Evolutionary conservation across 2,113 vertebrate species (phyloP).

Genomic region (Epinephelus moara): DNA sequence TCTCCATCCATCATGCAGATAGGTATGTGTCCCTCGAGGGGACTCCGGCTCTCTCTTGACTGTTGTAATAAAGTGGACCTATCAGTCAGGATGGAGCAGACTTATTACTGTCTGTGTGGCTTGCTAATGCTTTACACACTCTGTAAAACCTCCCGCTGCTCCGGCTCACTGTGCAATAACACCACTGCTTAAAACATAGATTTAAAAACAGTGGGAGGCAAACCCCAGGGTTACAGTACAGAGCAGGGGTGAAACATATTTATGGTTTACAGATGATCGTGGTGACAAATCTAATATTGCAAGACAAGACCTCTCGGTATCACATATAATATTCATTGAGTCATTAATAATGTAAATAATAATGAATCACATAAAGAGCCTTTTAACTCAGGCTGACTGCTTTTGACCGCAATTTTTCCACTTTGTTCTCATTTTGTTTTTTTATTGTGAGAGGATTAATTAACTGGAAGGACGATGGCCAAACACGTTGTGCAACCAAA

Average conservation of each 20-base stretch:
- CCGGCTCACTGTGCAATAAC: constrained; percentile 54
- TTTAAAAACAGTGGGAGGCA: constrained; percentile 50
- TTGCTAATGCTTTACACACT: constrained; percentile 61
- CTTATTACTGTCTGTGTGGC: constrained; percentile 79
- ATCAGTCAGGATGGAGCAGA: constrained; percentile 77
- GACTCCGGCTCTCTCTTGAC: constrained; percentile 61
- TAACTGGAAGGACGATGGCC: constrained; percentile 42
- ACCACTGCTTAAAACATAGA: constrained; percentile 30
- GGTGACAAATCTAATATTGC: constrained; percentile 3
- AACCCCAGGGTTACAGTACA: constrained; percentile 19
- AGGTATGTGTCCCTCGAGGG: constrained; percentile 81
- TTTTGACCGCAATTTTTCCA: neutral
- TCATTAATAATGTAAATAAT: constrained; percentile 44
- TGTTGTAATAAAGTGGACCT: constrained; percentile 78
- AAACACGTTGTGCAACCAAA: constrained; percentile 35
- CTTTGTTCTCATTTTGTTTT: constrained; percentile 21
- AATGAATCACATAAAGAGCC: neutral
- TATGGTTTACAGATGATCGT: constrained; percentile 5
- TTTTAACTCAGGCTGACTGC: neutral
- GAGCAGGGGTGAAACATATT: constrained; percentile 3
- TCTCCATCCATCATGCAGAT: constrained; percentile 80
- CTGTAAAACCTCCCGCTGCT: constrained; percentile 68
- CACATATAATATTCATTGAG: constrained; percentile 17
- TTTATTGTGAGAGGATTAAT: constrained; percentile 37
- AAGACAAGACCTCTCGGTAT: constrained; percentile 8